These are phyloP conservation scores for Cheilosia pagana DNA, from an alignment of 2,888 invertebrate species.

Conservation along the genomic window DNA sequence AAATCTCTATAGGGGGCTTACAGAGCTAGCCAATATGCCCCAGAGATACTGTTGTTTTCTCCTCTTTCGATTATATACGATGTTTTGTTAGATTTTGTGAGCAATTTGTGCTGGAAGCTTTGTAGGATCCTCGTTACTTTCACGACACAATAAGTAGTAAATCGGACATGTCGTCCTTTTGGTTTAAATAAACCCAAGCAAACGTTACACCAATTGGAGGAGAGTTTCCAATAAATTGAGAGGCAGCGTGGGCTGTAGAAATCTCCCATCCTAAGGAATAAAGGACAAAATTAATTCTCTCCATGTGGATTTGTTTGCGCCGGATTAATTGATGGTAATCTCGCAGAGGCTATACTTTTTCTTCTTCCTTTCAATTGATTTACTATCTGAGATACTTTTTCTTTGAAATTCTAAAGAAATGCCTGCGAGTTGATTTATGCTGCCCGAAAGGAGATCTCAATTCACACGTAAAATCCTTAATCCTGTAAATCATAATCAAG, in stretches of 20 bases:
- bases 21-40: constrained; percentile 47
- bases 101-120: constrained; percentile 3
- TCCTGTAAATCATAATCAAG: constrained; percentile 74
- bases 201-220: not conserved
- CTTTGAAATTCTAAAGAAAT: constrained; percentile 33
- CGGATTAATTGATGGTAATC: constrained; percentile 69
- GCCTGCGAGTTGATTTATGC: constrained; percentile 56
- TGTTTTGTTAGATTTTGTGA: constrained; percentile 5
- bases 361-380: constrained; percentile 36
- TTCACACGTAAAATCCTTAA: constrained; percentile 68
- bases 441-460: constrained; percentile 55
- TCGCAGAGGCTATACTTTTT: constrained; percentile 44
- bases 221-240: not conserved
- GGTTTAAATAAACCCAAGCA: not conserved
- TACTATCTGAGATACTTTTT: constrained; percentile 23
- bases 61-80: not conserved
- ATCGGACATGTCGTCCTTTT: constrained; percentile 5
- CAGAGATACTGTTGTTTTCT: constrained; percentile 16
- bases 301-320: constrained; percentile 5
- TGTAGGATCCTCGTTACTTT: constrained; percentile 19
- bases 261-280: no score
- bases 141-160: constrained; percentile 13
- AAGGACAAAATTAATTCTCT: not conserved
- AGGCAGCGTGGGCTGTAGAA: no score
- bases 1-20: constrained; percentile 39